A percentile compares a stretch with the other conserved stretches of the same genome.
phyloP scores from a whole-genome alignment of 2,797 vertebrate genomes.

The Cryptoprocta ferox region DNA sequence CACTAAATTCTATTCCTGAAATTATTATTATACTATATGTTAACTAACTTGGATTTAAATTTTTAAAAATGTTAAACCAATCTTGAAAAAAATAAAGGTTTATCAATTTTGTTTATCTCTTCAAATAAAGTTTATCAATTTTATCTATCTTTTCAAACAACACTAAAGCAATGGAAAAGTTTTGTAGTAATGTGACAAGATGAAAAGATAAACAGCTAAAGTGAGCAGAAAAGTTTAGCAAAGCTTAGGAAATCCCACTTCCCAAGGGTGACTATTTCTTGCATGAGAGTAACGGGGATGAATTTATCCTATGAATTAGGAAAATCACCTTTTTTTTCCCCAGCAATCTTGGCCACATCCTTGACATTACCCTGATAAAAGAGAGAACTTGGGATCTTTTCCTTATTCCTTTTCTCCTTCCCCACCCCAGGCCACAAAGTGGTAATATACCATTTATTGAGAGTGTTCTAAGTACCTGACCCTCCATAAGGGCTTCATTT shows the following conservation, averaged over 20 bases:
- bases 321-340: background rate
- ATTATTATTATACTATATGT: too few relatives aligned
- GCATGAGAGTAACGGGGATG: background rate
- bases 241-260: slow-evolving; percentile 15
- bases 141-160: background rate
- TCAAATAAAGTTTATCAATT: too few relatives aligned
- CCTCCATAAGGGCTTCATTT: background rate
- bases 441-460: background rate
- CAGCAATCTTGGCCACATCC: background rate
- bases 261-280: background rate
- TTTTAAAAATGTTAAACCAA: too few relatives aligned
- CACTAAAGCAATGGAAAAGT: background rate
- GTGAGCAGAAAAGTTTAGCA: background rate
- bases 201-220: slow-evolving; percentile 1
- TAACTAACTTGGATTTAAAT: too few relatives aligned
- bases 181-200: background rate
- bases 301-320: background rate
- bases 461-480: background rate
- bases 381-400: background rate
- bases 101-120: too few relatives aligned
- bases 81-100: too few relatives aligned
- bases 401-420: background rate
- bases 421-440: background rate
- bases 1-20: too few relatives aligned
- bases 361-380: background rate